Base-by-base conservation (phyloP, 2,797 vertebrate species). In the Gorsachius magnificus region DNA sequence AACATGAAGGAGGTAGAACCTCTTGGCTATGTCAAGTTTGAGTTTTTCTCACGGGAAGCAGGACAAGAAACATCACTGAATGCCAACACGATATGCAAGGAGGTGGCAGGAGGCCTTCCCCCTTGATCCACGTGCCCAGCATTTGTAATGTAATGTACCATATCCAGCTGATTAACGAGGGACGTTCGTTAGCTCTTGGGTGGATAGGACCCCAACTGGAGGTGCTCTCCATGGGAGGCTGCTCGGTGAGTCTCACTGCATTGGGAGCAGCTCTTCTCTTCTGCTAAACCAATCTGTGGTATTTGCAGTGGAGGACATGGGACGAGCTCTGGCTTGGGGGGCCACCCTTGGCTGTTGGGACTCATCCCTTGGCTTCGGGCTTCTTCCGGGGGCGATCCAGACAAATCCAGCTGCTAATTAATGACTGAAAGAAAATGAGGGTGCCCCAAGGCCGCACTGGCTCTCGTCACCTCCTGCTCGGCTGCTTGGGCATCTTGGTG, bases 221-320 rank as follows among this genome's bases (percentile, higher is more conserved):
- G 45, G 17, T 38, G 20, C 18, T 45, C 4, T 36, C 33, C 21
- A 6, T 5, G 20, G 21, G 16, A 19, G 4, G 63, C 9, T n/a
- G 10, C 51, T n/a, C 2, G 1, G 1, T 11, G 35, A 48, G 31
- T 60, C 48, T 36, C 0, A 0, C 29, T 18, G 38, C 5, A 0
- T 1, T 9, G 11, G 16, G 33, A n/a, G 25, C 22, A 24, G 24
- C 51, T 48, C 26, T 41, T 15, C 3, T 5, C 46, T n/a, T n/a
- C 53, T 41, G 14, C 16, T 21, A 21, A 6, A 17, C 29, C 70
- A 19, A 0, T 26, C 41, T 20, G 13, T 3, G 38, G 5, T 28
- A 20, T 16, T 35, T 0, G 0, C 13, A 9, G 38, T 2, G n/a
- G 36, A 38, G 36, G 36, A 38, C 0, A 2, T 31, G 22, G 43